A percentile compares a stretch with the other conserved stretches of the same genome.
These are phyloP conservation scores for Catalaphyllia jardinei DNA, from an alignment of 64 coral and sea anemone species.

Conservation along the genomic window DNA sequence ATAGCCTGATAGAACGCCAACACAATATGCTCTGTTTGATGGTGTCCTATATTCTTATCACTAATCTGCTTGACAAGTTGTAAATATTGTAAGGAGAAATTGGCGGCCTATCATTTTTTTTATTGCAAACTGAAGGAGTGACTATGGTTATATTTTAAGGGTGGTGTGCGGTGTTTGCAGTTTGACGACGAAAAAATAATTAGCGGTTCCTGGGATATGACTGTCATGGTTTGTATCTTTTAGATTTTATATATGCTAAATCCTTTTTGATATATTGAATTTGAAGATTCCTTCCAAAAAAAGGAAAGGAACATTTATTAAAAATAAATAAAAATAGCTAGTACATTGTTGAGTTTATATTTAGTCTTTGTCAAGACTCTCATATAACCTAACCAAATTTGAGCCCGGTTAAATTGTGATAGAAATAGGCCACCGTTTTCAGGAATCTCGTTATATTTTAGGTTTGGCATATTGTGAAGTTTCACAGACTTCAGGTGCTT, in stretches of 20 bases:
- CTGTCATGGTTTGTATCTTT: slow-evolving; percentile 73
- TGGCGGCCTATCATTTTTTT: too few relatives aligned
- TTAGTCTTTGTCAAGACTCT: too few relatives aligned
- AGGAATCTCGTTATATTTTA: slow-evolving; percentile 19
- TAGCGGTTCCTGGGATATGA: slow-evolving; percentile 97
- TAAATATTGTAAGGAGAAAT: neutral
- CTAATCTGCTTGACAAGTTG: too few relatives aligned
- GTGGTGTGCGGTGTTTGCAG: slow-evolving; percentile 88
- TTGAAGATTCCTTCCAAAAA: neutral
- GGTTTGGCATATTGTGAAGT: slow-evolving; percentile 97
- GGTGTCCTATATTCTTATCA: too few relatives aligned
- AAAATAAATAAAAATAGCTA: neutral
- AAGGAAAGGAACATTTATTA: neutral
- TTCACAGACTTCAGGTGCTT: slow-evolving; percentile 67
- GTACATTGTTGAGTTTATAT: neutral
- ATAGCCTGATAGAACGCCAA: too few relatives aligned
- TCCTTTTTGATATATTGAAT: neutral
- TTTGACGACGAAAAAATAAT: slow-evolving; percentile 89
- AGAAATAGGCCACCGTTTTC: neutral
- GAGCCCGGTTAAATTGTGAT: too few relatives aligned
- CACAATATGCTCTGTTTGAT: too few relatives aligned
- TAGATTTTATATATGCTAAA: neutral
- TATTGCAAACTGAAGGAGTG: neutral
- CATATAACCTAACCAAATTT: too few relatives aligned
- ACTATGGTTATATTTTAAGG: slow-evolving; percentile 35